phyloP scores from a whole-genome alignment of 2,797 vertebrate genomes.

The Danio kyathit region DNA sequence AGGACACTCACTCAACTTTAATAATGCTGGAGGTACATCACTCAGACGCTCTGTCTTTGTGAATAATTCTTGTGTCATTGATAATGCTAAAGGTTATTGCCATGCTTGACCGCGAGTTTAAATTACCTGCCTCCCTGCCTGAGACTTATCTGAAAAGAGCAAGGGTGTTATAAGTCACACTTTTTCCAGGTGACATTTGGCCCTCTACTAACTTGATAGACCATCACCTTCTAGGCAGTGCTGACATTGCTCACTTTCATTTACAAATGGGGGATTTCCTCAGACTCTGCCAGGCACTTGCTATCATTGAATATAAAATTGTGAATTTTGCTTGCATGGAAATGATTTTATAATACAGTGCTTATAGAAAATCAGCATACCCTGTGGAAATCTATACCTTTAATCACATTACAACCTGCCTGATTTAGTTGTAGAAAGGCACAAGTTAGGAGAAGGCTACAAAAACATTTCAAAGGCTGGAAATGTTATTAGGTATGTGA shows the following conservation, averaged over 20 bases:
- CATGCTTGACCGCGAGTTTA: slow-evolving; percentile 45
- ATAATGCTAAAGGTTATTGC: slow-evolving; percentile 60
- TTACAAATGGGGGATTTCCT: slow-evolving; percentile 19
- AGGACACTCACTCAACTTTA: slow-evolving; percentile 38
- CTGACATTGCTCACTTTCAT: slow-evolving; percentile 43
- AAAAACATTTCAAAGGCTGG: no score
- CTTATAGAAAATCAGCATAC: no score
- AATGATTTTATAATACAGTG: no score
- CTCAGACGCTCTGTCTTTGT: slow-evolving; percentile 52
- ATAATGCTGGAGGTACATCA: slow-evolving; percentile 47
- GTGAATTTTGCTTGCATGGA: no score
- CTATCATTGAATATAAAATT: neutral
- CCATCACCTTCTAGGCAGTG: slow-evolving; percentile 31
- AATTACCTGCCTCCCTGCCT: slow-evolving; percentile 45
- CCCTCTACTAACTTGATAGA: slow-evolving; percentile 21
- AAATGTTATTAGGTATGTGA: no score
- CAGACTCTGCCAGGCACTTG: neutral
- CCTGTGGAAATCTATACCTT: no score
- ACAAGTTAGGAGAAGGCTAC: no score
- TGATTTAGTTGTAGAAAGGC: no score
- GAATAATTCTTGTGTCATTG: slow-evolving; percentile 58
- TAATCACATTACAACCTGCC: no score
- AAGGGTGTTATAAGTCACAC: slow-evolving; percentile 38
- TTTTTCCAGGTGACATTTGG: slow-evolving; percentile 57
- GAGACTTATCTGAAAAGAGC: slow-evolving; percentile 43